Evolutionary conservation across 1,140 invertebrate genomes (phyloP).

Genomic region (Patella vulgata): DNA sequence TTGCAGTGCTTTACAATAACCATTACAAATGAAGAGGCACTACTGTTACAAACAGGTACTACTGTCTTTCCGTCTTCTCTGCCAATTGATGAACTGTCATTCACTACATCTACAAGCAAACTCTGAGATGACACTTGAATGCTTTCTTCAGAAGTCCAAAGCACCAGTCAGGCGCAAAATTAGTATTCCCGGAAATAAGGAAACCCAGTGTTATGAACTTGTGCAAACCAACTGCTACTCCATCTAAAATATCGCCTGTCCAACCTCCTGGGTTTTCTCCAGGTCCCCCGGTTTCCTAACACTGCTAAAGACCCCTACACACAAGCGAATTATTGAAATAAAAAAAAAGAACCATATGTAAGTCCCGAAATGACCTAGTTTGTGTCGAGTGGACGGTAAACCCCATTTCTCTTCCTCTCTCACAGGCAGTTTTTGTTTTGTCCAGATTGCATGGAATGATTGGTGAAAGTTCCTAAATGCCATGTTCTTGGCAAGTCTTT

Average conservation of each 20-base stretch:
- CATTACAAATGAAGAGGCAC: constrained; percentile 19
- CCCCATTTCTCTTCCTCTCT: too few species aligned
- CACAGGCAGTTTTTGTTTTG: constrained; percentile 50
- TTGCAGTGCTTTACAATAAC: constrained; percentile 22
- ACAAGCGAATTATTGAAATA: too few species aligned
- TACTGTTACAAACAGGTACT: constrained; percentile 34
- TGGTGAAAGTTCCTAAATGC: neutral
- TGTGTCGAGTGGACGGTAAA: too few species aligned
- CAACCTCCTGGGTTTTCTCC: too few species aligned
- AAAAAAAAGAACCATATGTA: too few species aligned
- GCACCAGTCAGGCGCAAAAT: constrained; percentile 49
- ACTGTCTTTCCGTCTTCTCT: constrained; percentile 20
- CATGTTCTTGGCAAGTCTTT: neutral
- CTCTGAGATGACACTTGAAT: constrained; percentile 23
- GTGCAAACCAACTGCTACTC: constrained; percentile 28
- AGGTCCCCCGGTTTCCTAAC: too few species aligned
- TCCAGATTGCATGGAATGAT: constrained; percentile 8
- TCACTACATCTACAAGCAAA: constrained; percentile 24
- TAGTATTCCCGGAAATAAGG: constrained; percentile 43
- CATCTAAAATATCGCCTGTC: constrained; percentile 40
- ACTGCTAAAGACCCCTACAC: too few species aligned
- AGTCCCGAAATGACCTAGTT: too few species aligned
- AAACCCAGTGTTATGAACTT: constrained; percentile 25
- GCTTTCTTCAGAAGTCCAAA: constrained; percentile 43
- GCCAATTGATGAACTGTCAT: constrained; percentile 18